These are phyloP conservation scores for Odontamblyopus lacepedii DNA, from an alignment of 2,797 vertebrate species.

Conservation along the genomic window DNA sequence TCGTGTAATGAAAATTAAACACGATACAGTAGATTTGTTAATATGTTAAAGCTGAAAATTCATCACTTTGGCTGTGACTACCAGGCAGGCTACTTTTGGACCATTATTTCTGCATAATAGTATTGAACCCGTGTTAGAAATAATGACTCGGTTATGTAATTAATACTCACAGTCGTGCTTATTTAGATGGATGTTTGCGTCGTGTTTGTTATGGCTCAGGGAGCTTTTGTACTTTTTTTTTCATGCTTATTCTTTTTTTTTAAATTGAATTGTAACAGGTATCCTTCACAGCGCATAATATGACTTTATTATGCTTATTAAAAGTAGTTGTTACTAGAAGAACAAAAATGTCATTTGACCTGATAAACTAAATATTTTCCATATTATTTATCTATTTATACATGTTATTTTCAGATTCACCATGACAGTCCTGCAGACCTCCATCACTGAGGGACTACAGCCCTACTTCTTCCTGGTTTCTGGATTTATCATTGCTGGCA, in stretches of 20 bases:
- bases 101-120: not conserved
- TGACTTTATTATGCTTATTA: not conserved
- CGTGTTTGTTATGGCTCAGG: not conserved
- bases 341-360: not conserved
- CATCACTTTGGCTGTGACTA: not conserved
- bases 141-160: not conserved
- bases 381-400: not conserved
- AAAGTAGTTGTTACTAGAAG: not conserved
- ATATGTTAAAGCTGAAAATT: slow-evolving; percentile 3
- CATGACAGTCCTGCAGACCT: slow-evolving; percentile 54
- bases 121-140: not conserved
- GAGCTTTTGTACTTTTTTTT: not conserved
- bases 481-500: slow-evolving; percentile 54
- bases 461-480: slow-evolving; percentile 37
- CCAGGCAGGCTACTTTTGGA: no score
- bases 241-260: not conserved
- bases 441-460: slow-evolving; percentile 46
- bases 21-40: slow-evolving; percentile 1
- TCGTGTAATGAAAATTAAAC: not conserved
- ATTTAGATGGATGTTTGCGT: not conserved
- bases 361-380: not conserved
- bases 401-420: slow-evolving; percentile 58
- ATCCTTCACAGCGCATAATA: not conserved
- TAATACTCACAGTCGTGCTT: not conserved
- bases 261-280: not conserved